Evolutionary conservation across 2,888 invertebrate species (phyloP), one percentile per base, ranked within the genome.

Genomic region (Rugalucina vietnamica): DNA sequence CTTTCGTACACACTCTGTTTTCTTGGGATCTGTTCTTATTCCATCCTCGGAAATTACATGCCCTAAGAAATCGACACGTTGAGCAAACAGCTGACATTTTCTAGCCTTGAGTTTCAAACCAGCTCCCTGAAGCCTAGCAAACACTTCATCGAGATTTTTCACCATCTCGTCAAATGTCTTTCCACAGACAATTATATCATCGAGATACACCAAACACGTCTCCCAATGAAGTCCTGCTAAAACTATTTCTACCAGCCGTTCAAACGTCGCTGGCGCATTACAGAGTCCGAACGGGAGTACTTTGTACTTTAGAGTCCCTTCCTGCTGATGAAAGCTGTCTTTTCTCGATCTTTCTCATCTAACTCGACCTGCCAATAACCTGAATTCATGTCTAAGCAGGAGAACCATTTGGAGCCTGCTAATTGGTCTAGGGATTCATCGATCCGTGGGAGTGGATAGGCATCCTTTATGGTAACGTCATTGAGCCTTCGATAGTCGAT

Each of bases 11-110:
- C n/a, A n/a, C n/a, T n/a, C n/a, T n/a, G n/a, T n/a, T n/a, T n/a
- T n/a, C n/a, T n/a, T n/a, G n/a, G n/a, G n/a, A n/a, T 88, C 87
- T 0, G 85, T 74, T 12, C 29, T 34, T 12, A 87, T 65, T 1
- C 88, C 89, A 0, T 79, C n/a, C n/a, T n/a, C n/a, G n/a, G n/a
- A n/a, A n/a, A n/a, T n/a, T 4, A 90, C 57, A 39, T 89, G 83
- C n/a, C n/a, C n/a, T n/a, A n/a, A n/a, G n/a, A n/a, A n/a, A n/a
- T n/a, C n/a, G n/a, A n/a, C n/a, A n/a, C n/a, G n/a, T n/a, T n/a
- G n/a, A n/a, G n/a, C n/a, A 50, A 77, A 82, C 5, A 82, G 57
- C n/a, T 49, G n/a, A 82, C 78, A 82, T 29, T 82, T 82, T 14
- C 36, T 37, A 1, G 71, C 43, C 24, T 83, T 81, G 12, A 85